Conservation (phyloP, 2,797 vertebrate species). For the Crypturellus tataupa region DNA sequence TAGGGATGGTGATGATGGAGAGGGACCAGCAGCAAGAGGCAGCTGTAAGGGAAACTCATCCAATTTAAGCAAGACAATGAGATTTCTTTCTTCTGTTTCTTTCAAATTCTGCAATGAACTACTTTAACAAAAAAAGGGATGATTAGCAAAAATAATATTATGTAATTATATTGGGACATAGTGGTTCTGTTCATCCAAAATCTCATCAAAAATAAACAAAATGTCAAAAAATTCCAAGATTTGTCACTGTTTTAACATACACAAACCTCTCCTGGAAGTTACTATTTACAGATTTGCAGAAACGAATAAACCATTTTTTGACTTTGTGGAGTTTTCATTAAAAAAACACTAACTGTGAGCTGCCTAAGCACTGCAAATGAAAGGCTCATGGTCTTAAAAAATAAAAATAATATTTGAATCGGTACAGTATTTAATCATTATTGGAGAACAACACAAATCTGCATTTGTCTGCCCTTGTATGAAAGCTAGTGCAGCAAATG, state of each 20-base stretch:
- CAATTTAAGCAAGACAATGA: not conserved
- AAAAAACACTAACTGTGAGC: not conserved
- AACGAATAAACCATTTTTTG: not conserved
- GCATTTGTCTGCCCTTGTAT: not conserved
- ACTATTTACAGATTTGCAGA: not conserved
- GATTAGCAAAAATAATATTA: not conserved
- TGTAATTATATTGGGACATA: not conserved
- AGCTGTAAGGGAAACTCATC: accelerated
- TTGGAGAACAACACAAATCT: not conserved
- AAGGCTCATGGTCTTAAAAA: not conserved
- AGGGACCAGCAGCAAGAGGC: not conserved
- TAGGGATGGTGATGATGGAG: not conserved
- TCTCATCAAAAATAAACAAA: not conserved
- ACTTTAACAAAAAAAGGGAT: not conserved
- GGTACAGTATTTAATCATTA: not conserved
- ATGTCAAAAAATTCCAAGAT: not conserved
- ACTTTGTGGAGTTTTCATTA: not conserved
- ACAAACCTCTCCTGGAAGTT: not conserved
- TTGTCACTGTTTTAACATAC: not conserved
- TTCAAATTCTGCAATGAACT: not conserved
- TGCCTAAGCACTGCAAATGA: not conserved
- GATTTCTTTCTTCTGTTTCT: not conserved
- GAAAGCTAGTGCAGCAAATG: not conserved
- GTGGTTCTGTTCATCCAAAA: not conserved
- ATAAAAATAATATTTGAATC: not conserved